Conservation (phyloP, 2,113 vertebrate genomes). For the Perognathus longimembris region DNA sequence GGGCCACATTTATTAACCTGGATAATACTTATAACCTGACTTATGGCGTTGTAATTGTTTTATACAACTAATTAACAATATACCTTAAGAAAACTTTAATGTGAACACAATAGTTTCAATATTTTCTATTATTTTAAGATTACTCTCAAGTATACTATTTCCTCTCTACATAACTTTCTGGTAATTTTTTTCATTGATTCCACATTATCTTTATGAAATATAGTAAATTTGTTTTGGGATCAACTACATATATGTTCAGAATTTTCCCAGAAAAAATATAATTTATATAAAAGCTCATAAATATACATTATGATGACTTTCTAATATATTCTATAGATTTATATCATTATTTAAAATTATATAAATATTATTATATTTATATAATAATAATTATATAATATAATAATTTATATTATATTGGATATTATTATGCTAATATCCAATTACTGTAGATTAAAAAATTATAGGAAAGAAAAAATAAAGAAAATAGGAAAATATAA, state of each 20-base stretch:
- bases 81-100: neutral
- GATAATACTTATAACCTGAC: too few species aligned
- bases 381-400: too few species aligned
- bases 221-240: neutral
- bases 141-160: neutral
- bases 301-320: neutral
- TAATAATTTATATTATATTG: too few species aligned
- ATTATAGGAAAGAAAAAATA: neutral
- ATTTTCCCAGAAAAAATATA: neutral
- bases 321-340: neutral
- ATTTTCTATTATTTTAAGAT: neutral
- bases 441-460: neutral
- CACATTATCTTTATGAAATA: neutral
- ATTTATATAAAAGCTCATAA: conserved; percentile 6
- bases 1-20: too few species aligned
- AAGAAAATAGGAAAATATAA: neutral
- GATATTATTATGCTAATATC: too few species aligned
- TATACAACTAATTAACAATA: too few species aligned
- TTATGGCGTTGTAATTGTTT: too few species aligned
- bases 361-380: neutral
- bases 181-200: neutral
- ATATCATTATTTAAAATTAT: neutral
- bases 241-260: neutral
- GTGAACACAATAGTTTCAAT: neutral
- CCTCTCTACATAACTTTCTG: neutral